phyloP scores from a whole-genome alignment of 2,113 vertebrate species.

The Petrocephalus zakoni region DNA sequence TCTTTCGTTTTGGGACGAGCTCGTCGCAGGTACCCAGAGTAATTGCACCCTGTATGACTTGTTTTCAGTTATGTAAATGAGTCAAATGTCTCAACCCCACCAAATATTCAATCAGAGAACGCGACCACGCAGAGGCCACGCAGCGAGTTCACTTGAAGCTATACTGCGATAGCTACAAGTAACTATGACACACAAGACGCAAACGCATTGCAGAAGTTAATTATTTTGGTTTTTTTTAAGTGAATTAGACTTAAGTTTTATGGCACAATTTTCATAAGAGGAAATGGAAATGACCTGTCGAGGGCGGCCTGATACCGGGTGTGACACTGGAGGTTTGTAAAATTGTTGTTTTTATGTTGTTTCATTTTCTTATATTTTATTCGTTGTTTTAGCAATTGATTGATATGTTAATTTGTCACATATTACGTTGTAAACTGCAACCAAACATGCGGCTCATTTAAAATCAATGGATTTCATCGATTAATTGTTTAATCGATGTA shows the following conservation, averaged over 20 bases:
- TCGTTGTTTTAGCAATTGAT: not conserved
- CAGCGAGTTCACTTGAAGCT: conserved; percentile 53
- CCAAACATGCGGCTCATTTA: not conserved
- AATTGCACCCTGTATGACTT: conserved; percentile 44
- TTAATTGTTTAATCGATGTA: not conserved
- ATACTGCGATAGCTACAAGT: not conserved
- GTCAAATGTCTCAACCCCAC: conserved; percentile 69
- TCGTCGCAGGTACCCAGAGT: conserved; percentile 51
- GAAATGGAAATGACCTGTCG: conserved; percentile 1
- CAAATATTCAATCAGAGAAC: conserved; percentile 72
- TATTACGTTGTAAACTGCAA: not conserved
- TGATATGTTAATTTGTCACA: not conserved
- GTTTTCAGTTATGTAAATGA: conserved; percentile 63
- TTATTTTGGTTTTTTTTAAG: not conserved
- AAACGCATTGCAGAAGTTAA: not conserved
- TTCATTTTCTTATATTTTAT: not conserved
- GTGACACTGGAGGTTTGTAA: conserved; percentile 8
- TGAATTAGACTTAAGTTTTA: not conserved
- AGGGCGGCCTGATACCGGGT: not conserved
- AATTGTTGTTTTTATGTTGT: not conserved
- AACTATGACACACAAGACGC: not conserved
- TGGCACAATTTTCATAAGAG: not conserved
- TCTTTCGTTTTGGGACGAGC: not conserved
- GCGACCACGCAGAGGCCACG: conserved; percentile 57
- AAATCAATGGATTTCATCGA: not conserved